phyloP scores from a whole-genome alignment of 2,888 invertebrate species.

The Diplolepis rosae region DNA sequence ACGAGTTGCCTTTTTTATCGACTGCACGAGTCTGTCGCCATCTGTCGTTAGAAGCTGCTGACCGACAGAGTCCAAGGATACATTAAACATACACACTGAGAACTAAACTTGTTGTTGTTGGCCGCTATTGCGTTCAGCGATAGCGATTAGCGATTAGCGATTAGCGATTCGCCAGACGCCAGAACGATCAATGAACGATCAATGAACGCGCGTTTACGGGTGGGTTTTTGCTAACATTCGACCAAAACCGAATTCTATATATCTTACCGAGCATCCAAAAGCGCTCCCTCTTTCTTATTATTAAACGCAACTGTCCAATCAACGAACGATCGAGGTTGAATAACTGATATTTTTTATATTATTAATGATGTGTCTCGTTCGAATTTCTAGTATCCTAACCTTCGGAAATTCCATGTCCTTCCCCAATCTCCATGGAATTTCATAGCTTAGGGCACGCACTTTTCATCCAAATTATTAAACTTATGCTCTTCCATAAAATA shows the following conservation, averaged over 20 bases:
- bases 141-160: too few relatives aligned
- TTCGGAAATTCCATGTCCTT: conserved; percentile 6
- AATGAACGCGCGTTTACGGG: conserved; percentile 25
- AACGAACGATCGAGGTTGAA: not conserved
- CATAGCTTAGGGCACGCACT: not conserved
- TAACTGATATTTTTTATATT: not conserved
- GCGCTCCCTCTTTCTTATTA: conserved; percentile 11
- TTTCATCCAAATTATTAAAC: not conserved
- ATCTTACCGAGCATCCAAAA: conserved; percentile 7
- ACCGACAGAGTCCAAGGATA: conserved; percentile 50
- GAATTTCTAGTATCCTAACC: not conserved
- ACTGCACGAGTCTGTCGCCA: conserved; percentile 58
- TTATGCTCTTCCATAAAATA: not conserved
- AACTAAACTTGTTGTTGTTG: too few relatives aligned
- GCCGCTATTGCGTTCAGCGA: too few relatives aligned
- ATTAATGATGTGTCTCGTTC: not conserved
- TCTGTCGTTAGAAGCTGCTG: conserved; percentile 55
- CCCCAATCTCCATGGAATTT: conserved; percentile 18
- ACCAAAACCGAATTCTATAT: conserved; percentile 26
- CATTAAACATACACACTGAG: conserved; percentile 11
- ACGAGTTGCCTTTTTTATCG: conserved; percentile 72
- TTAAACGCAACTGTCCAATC: not conserved
- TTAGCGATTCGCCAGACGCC: conserved; percentile 9
- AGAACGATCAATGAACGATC: too few relatives aligned
- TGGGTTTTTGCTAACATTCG: conserved; percentile 24